Percentiles rank a stretch among this genome's conserved stretches.
Evolutionary conservation across 1,140 invertebrate species (phyloP).

Genomic region (Orussus abietinus): DNA sequence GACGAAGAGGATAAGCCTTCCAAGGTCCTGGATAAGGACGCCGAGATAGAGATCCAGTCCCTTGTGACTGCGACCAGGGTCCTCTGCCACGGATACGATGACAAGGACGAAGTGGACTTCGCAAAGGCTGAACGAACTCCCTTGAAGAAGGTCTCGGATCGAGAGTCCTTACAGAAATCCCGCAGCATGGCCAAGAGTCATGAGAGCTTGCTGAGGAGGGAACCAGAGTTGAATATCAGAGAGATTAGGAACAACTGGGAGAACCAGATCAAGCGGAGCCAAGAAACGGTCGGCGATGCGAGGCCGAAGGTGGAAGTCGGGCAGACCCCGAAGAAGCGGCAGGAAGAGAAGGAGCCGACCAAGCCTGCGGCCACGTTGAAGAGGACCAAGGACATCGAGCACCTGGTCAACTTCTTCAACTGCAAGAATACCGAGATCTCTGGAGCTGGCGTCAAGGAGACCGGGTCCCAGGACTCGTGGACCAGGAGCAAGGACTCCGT

Average conservation of each 20-base stretch:
- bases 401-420: conserved; percentile 52
- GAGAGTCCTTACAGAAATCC: conserved; percentile 19
- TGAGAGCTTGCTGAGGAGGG: conserved; percentile 21
- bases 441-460: conserved; percentile 19
- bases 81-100: not conserved
- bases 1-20: conserved; percentile 27
- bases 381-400: conserved; percentile 41
- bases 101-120: not conserved
- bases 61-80: too few species aligned
- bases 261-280: conserved; percentile 28
- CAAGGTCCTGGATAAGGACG: conserved; percentile 11
- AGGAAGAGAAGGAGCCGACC: too few species aligned
- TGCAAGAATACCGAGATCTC: conserved; percentile 42
- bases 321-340: not conserved
- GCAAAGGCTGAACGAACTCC: not conserved
- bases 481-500: conserved; percentile 19
- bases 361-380: conserved; percentile 13
- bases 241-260: conserved; percentile 46
- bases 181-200: conserved; percentile 28
- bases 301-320: conserved; percentile 12
- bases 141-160: too few species aligned
- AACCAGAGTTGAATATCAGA: conserved; percentile 28
- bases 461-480: conserved; percentile 23
- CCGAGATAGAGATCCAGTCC: too few species aligned
- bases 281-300: too few species aligned